Base-by-base conservation (phyloP, 23 tunicate species). In the Trididemnum nubilum region DNA sequence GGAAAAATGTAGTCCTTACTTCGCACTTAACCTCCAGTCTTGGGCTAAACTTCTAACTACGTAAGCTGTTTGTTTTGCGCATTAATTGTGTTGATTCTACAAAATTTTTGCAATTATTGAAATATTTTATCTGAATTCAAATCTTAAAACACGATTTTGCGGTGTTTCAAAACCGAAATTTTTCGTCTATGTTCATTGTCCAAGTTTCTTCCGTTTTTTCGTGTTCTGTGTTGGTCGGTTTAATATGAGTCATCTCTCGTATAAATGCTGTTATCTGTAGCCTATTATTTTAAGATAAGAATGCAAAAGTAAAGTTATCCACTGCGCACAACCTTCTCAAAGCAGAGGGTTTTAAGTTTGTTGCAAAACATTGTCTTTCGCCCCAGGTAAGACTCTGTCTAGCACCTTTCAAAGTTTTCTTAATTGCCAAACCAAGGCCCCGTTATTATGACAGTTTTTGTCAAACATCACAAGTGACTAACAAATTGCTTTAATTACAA, bases 251-350 rank as follows among this genome's bases (percentile, higher is more conserved):
- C 67, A 61, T 24, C 5, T n/a, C 67, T 22, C 67, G 67, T 21
- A 3, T n/a, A 22, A 44, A 15, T 12, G 67, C 67, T 5, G 57
- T 61, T 61, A 61, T 61, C 67, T 61, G 26, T 12, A 24, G 28
- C 67, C 67, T 61, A 61, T 61, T 61, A 61, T 61, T 61, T 61
- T 26, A 5, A 15, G 67, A 61, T 61, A 61, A 61, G 67, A 23
- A 61, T n/a, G n/a, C 28, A 23, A 61, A 24, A n/a, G 67, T 21
- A 24, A 26, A 61, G 67, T 24, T 22, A 61, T 12, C 12, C 12
- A 18, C 15, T 9, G 57, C 18, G 18, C 57, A 49, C 67, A 12
- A 44, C 29, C 29, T 61, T 3, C 67, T 12, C 67, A 61, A 12
- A 3, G 28, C n/a, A 24, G 67, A n/a, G 5, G 5, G 22, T 24